These are phyloP conservation scores for Magallana ariakensis DNA, from an alignment of 1,140 invertebrate genomes.

Conservation along the genomic window DNA sequence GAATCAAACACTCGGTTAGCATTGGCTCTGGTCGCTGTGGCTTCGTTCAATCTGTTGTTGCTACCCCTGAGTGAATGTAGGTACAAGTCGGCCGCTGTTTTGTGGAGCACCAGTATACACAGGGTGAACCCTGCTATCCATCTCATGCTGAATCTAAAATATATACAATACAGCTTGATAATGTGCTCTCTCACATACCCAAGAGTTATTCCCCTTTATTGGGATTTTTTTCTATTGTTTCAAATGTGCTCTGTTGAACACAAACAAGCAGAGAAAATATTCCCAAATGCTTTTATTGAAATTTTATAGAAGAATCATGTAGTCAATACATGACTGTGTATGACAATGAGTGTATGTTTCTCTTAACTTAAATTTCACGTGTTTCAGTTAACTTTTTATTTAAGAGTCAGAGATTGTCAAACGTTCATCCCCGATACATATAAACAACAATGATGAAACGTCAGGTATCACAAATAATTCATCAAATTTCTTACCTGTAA, in stretches of 20 bases:
- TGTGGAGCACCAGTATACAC: not conserved
- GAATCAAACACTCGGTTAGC: constrained; percentile 78
- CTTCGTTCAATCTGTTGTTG: constrained; percentile 79
- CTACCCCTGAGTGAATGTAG: constrained; percentile 76
- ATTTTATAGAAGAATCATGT: no score
- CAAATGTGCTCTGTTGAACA: not conserved
- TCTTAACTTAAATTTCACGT: no score
- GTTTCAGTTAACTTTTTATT: no score
- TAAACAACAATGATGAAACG: no score
- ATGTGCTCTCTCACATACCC: no score
- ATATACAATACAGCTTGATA: not conserved
- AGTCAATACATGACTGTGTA: no score
- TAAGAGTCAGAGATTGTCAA: no score
- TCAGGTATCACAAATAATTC: no score
- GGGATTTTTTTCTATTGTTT: not conserved
- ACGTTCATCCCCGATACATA: no score
- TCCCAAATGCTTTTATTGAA: no score
- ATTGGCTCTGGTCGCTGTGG: constrained; percentile 74
- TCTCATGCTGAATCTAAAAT: not conserved
- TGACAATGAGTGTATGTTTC: no score
- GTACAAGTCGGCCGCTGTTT: constrained; percentile 70
- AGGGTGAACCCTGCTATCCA: not conserved
- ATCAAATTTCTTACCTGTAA: no score
- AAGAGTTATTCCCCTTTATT: not conserved
- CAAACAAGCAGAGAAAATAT: not conserved